These are phyloP conservation scores for Parthenolecanium corni DNA, from an alignment of 2,888 invertebrate genomes.

Conservation along the genomic window DNA sequence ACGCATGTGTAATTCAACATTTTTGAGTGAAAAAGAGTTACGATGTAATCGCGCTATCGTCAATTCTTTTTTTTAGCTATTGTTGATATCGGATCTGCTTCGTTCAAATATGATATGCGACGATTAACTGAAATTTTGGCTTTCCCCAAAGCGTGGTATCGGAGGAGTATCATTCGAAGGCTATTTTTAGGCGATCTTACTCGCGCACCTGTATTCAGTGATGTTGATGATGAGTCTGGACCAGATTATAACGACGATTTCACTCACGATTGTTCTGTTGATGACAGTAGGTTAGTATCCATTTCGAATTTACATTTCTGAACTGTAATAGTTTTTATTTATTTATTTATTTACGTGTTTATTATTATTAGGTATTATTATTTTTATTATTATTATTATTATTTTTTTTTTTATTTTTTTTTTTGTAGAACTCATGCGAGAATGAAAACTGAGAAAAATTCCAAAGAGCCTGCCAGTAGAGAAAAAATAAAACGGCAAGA, in stretches of 20 bases:
- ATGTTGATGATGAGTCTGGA: slow-evolving; percentile 35
- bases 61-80: slow-evolving; percentile 67
- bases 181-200: slow-evolving; percentile 89
- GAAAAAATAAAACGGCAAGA: slow-evolving; percentile 22
- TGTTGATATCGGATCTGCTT: slow-evolving; percentile 88
- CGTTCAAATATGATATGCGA: slow-evolving; percentile 98
- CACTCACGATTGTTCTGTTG: slow-evolving; percentile 22
- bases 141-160: slow-evolving; percentile 98
- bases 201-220: slow-evolving; percentile 40
- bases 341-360: too few species aligned
- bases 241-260: slow-evolving; percentile 28
- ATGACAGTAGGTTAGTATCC: slow-evolving; percentile 15
- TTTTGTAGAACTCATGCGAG: neutral
- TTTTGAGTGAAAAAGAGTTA: too few species aligned
- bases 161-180: slow-evolving; percentile 80
- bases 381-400: too few species aligned
- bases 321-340: too few species aligned
- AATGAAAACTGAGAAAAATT: slow-evolving; percentile 12
- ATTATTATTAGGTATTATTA: too few species aligned
- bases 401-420: neutral
- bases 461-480: slow-evolving; percentile 4
- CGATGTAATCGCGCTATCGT: too few species aligned
- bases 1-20: too few species aligned
- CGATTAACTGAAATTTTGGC: slow-evolving; percentile 91
- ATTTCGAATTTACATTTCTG: too few species aligned